A percentile compares a stretch with the other conserved stretches of the same genome.
phyloP scores from a whole-genome alignment of 2,888 invertebrate species.

The Rhaphigaster nebulosa region DNA sequence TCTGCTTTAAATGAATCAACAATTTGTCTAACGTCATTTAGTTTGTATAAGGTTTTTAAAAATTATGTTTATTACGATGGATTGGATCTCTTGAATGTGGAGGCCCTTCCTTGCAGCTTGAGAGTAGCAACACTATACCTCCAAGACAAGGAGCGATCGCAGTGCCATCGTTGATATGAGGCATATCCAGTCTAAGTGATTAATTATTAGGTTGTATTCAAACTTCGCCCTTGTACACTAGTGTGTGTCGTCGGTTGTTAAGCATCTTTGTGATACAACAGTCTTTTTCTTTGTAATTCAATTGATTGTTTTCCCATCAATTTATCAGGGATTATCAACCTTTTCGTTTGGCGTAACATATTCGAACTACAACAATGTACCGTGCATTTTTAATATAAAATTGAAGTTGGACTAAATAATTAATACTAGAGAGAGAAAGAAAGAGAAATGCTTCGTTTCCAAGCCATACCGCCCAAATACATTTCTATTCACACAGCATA shows the following conservation, averaged over 20 bases:
- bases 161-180: background rate
- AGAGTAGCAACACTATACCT: background rate
- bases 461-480: too few relatives aligned
- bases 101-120: background rate
- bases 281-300: too few relatives aligned
- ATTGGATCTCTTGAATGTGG: background rate
- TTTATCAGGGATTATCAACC: background rate
- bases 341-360: background rate
- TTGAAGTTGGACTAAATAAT: too few relatives aligned
- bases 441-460: too few relatives aligned
- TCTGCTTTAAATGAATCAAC: conserved; percentile 22
- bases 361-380: background rate
- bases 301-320: background rate
- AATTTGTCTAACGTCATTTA: background rate
- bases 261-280: background rate
- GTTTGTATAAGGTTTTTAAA: background rate
- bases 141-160: background rate
- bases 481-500: too few relatives aligned
- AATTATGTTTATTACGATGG: background rate
- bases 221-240: background rate
- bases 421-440: too few relatives aligned
- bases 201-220: background rate
- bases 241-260: background rate
- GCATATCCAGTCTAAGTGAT: background rate
- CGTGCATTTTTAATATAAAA: too few relatives aligned